Evolutionary conservation across 1,140 invertebrate species (phyloP), one percentile per base, ranked within the genome.

Genomic region (Ceratina calcarata): DNA sequence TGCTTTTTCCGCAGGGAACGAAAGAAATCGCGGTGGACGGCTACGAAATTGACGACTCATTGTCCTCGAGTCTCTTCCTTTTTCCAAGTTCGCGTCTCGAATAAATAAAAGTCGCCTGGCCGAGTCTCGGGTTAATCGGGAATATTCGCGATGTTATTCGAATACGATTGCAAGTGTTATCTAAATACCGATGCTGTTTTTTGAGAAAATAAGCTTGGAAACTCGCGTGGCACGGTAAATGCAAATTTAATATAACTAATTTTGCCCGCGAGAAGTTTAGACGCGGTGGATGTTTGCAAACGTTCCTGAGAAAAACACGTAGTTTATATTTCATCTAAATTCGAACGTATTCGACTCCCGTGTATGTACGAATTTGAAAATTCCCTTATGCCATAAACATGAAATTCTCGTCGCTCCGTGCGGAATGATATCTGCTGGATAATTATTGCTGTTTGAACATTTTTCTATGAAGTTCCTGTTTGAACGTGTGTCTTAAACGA

Each of bases 31-130:
- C 71, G 55, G 51, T 22, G 61, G 55, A 76, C 71, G 18, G 24
- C 60, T n/a, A 61, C 61, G 58, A 83, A 86, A 75, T 81, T 24
- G 81, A 76, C 68, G 45, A 83, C 77, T 86, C 84, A 83, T 74
- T 51, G 73, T 51, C 49, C 20, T 8, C 58, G 51, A 70, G 55
- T 6, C n/a, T 57, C 55, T 62, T 27, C 37, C 6, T 49, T 64
- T 32, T 80, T 72, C 69, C 82, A 82, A 68, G 4, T 53, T 4
- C 55, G 53, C 67, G 24, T 24, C 62, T 45, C 55, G 51, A 24
- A 81, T 74, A 69, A 77, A 78, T 15, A 27, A 22, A 22, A 45
- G 22, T 62, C 16, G 27, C 32, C 55, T 13, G 32, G 49, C 16
- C 37, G 13, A 20, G 57, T 13, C 45, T 65, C 37, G 16, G 3